phyloP scores from a whole-genome alignment of 1,140 invertebrate genomes.

The Aphis gossypii region DNA sequence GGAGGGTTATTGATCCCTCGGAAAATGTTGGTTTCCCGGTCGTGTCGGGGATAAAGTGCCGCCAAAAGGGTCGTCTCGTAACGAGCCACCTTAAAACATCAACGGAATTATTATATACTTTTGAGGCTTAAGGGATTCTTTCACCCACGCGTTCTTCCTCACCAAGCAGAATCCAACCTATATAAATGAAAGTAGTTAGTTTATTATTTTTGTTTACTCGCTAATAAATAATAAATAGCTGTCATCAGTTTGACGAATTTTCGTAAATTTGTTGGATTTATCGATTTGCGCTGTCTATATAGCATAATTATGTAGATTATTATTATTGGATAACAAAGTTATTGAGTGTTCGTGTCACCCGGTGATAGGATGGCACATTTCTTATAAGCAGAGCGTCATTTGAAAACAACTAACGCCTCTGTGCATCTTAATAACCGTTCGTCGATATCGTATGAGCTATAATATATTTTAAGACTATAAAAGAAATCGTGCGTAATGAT shows the following conservation, averaged over 20 bases:
- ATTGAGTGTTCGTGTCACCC: background rate
- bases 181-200: background rate
- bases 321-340: background rate
- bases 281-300: background rate
- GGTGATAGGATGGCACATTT: too few species aligned
- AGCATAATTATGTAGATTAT: too few species aligned
- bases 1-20: slow-evolving; percentile 51
- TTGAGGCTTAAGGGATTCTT: background rate
- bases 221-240: slow-evolving; percentile 3
- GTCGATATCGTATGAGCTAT: background rate
- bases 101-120: slow-evolving; percentile 36
- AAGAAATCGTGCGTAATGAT: background rate
- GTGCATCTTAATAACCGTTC: background rate
- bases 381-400: background rate
- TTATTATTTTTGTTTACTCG: slow-evolving; percentile 1
- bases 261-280: background rate
- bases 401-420: background rate
- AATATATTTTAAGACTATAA: background rate
- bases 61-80: slow-evolving; percentile 39
- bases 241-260: background rate
- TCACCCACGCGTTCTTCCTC: background rate
- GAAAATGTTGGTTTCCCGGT: slow-evolving; percentile 43
- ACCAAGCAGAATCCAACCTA: background rate
- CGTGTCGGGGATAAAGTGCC: slow-evolving; percentile 10
- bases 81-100: slow-evolving; percentile 55